Evolutionary conservation across 2,113 vertebrate genomes (phyloP).

Genomic region (Oreotrochilus melanogaster): DNA sequence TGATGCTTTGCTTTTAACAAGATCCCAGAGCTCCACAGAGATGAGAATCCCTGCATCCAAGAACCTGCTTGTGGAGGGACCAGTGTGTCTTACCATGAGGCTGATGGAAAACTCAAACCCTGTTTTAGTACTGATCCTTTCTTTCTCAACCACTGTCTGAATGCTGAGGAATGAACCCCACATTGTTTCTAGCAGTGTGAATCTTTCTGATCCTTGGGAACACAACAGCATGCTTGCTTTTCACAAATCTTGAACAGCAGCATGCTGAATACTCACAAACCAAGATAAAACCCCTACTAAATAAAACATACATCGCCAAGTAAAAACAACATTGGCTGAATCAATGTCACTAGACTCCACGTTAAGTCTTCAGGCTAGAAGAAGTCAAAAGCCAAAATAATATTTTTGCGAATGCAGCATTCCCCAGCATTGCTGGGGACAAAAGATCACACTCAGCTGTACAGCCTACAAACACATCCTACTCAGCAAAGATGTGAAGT

Average conservation of each 20-base stretch:
- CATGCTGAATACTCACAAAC: neutral
- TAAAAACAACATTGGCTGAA: neutral
- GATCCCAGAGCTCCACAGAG: neutral
- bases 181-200: neutral
- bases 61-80: neutral
- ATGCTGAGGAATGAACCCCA: neutral
- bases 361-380: neutral
- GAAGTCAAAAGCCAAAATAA: neutral
- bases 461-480: neutral
- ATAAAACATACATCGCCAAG: neutral
- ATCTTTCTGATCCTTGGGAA: neutral
- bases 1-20: neutral
- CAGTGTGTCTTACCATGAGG: fast-evolving
- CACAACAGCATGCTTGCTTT: neutral
- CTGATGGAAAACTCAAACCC: neutral
- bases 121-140: neutral
- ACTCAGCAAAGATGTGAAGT: neutral
- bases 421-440: neutral
- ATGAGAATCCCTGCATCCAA: neutral
- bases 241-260: neutral
- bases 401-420: neutral
- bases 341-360: neutral
- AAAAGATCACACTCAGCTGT: neutral
- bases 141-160: neutral
- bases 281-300: neutral